phyloP scores from a whole-genome alignment of 2,888 invertebrate species.

The Calameuta pallipes region DNA sequence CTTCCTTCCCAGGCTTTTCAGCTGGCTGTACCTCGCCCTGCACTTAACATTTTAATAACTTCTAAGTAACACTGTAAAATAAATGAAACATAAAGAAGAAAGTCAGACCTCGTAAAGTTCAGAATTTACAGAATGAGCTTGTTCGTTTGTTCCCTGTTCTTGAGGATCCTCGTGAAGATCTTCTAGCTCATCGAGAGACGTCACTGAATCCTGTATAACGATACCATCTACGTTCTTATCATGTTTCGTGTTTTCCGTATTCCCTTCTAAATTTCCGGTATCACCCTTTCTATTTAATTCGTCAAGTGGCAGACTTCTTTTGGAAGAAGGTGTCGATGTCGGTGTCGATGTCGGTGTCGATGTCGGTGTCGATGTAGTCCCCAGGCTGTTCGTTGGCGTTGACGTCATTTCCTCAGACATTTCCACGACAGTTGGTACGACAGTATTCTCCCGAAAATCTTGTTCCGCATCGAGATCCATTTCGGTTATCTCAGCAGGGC shows the following conservation, averaged over 20 bases:
- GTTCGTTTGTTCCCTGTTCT: background rate
- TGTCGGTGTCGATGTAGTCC: background rate
- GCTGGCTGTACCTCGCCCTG: background rate
- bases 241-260: background rate
- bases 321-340: background rate
- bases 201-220: background rate
- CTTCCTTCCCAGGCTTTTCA: background rate
- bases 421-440: background rate
- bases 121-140: background rate
- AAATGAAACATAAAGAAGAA: background rate
- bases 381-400: background rate
- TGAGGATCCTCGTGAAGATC: background rate
- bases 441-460: background rate
- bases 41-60: background rate
- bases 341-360: background rate
- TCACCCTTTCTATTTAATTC: background rate
- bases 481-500: conserved; percentile 20
- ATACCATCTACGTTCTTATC: background rate
- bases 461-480: background rate
- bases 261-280: background rate
- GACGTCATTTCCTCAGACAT: background rate
- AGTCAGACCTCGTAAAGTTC: background rate
- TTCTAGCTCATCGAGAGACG: background rate
- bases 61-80: background rate
- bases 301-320: background rate